Conservation (phyloP, 2,113 vertebrate species). For the Oostethus manadensis region DNA sequence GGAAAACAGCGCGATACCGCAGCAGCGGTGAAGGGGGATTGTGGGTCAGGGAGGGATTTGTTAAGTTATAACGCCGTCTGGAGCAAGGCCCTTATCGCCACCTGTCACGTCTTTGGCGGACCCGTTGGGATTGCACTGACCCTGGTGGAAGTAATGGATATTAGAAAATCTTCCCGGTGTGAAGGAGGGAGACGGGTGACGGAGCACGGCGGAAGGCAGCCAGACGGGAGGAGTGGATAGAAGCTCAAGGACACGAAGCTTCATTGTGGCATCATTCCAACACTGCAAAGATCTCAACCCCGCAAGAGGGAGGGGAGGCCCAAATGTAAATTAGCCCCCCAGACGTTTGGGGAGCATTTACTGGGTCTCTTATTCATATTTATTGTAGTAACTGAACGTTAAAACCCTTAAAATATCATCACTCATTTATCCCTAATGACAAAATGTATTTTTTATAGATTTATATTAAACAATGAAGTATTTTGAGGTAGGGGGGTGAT, state of each 20-base stretch:
- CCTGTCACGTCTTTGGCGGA: conserved; percentile 70
- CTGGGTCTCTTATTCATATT: not conserved
- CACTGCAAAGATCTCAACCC: conserved; percentile 15
- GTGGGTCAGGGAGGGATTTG: conserved; percentile 75
- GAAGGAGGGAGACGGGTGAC: conserved; percentile 55
- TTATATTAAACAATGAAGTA: no score
- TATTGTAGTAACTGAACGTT: no score
- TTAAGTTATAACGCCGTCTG: conserved; percentile 76
- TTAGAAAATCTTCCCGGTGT: conserved; percentile 72
- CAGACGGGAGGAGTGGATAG: conserved; percentile 48
- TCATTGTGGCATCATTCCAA: conserved; percentile 17
- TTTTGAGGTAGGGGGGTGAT: no score
- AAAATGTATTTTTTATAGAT: no score
- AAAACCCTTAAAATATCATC: no score
- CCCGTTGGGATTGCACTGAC: conserved; percentile 73
- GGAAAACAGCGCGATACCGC: conserved; percentile 57
- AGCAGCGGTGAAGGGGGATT: conserved; percentile 65
- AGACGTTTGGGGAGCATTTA: not conserved
- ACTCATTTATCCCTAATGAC: no score
- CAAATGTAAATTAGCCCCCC: conserved; percentile 1
- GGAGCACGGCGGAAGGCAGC: conserved; percentile 45
- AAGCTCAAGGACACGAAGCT: conserved; percentile 61
- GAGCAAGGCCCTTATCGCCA: conserved; percentile 74
- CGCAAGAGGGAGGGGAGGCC: not conserved
- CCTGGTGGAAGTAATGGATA: conserved; percentile 78